Conservation (phyloP, 2,888 invertebrate species). For the Pegoplata infirma region DNA sequence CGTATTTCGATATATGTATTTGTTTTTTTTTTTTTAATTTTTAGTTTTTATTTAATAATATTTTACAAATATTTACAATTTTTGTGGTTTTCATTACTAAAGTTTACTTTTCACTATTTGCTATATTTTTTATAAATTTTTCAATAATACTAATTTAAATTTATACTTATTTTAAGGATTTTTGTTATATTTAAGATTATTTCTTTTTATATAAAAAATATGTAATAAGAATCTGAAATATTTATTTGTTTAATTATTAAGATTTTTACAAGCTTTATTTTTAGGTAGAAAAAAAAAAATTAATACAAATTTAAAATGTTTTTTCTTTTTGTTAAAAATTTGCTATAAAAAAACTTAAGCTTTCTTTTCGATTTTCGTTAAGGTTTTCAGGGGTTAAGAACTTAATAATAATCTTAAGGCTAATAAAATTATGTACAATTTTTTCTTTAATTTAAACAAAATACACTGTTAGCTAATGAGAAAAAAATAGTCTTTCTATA, state of each 20-base stretch:
- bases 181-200: conserved; percentile 46
- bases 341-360: conserved; percentile 40
- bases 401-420: conserved; percentile 14
- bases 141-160: conserved; percentile 49
- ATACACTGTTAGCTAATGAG: not conserved
- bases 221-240: conserved; percentile 38
- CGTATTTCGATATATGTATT: conserved; percentile 22
- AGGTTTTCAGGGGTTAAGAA: not conserved
- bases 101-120: conserved; percentile 28
- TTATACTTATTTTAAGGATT: conserved; percentile 31
- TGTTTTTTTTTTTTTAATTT: conserved; percentile 32
- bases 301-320: conserved; percentile 11
- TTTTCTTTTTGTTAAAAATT: conserved; percentile 25
- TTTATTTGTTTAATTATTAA: conserved; percentile 56
- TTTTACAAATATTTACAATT: conserved; percentile 65
- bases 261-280: conserved; percentile 43
- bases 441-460: conserved; percentile 21
- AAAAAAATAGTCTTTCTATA: not conserved
- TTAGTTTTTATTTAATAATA: conserved; percentile 47
- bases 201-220: conserved; percentile 57
- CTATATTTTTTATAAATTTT: conserved; percentile 42
- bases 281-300: conserved; percentile 47
- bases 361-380: conserved; percentile 21
- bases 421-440: conserved; percentile 45
- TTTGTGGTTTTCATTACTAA: conserved; percentile 5